phyloP scores from a whole-genome alignment of 1,140 invertebrate genomes.

The Melanaphis sacchari region DNA sequence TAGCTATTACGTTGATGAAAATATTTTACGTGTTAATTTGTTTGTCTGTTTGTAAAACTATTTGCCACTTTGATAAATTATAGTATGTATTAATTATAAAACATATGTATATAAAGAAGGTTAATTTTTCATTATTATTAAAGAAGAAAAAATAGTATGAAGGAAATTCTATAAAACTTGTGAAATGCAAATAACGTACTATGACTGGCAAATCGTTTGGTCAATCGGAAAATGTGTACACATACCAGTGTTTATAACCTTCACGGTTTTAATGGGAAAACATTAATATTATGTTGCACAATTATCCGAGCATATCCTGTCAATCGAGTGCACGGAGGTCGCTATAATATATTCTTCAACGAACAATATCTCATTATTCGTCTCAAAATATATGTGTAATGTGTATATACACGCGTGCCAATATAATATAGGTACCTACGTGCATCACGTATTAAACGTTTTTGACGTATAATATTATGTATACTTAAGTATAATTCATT shows the following conservation, averaged over 20 bases:
- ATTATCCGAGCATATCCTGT: slow-evolving; percentile 34
- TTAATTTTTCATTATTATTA: not conserved
- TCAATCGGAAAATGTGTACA: slow-evolving; percentile 43
- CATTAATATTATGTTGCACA: slow-evolving; percentile 17
- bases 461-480: not conserved
- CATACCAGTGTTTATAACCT: slow-evolving; percentile 30
- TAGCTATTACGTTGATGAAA: not conserved
- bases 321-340: not conserved
- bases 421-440: not conserved
- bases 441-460: no score
- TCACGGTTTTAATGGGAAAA: slow-evolving; percentile 18
- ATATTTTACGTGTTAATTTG: not conserved
- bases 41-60: no score
- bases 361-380: not conserved
- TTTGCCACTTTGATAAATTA: not conserved
- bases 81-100: not conserved
- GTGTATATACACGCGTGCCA: not conserved
- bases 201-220: slow-evolving; percentile 37
- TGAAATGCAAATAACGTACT: slow-evolving; percentile 29
- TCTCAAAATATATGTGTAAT: not conserved
- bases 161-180: slow-evolving; percentile 25
- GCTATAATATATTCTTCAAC: not conserved
- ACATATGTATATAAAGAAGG: not conserved
- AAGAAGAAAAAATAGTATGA: not conserved
- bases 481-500: not conserved